These are phyloP conservation scores for Callospermophilus lateralis DNA, from an alignment of 2,113 vertebrate genomes.

Conservation along the genomic window DNA sequence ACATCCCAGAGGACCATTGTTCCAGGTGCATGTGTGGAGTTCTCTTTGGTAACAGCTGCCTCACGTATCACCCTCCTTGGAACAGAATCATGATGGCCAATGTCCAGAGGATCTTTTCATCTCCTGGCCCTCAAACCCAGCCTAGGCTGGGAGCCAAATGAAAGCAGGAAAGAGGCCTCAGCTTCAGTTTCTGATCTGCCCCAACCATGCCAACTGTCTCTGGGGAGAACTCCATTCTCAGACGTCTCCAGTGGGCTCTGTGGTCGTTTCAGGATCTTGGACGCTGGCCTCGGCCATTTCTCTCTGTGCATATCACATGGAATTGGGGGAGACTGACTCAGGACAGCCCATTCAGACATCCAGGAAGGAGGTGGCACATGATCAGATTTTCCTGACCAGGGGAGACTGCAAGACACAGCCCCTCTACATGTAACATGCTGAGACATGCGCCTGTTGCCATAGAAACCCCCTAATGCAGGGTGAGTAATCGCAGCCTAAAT, in stretches of 20 bases:
- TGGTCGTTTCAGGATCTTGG: not conserved
- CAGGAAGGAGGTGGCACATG: slow-evolving; percentile 51
- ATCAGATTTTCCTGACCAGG: slow-evolving; percentile 62
- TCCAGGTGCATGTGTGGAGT: not conserved
- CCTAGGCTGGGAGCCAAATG: not conserved
- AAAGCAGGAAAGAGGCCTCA: not conserved
- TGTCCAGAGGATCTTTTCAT: slow-evolving; percentile 62
- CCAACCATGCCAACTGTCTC: not conserved
- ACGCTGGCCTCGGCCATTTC: not conserved
- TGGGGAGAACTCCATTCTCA: not conserved
- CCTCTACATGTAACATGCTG: slow-evolving; percentile 21
- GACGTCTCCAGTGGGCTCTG: not conserved
- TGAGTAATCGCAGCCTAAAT: slow-evolving; percentile 72
- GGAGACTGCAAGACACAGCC: slow-evolving; percentile 19
- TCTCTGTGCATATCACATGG: not conserved
- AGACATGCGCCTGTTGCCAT: slow-evolving; percentile 73
- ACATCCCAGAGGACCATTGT: not conserved
- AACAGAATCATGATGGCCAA: not conserved
- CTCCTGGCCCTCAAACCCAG: slow-evolving; percentile 11
- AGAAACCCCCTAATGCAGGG: slow-evolving; percentile 68
- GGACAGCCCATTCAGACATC: not conserved
- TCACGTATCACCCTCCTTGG: not conserved
- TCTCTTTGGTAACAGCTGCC: not conserved
- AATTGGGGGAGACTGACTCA: not conserved
- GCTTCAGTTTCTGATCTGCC: slow-evolving; percentile 17